These are phyloP conservation scores for Dynastes grantii DNA, from an alignment of 2,888 invertebrate genomes.

Conservation along the genomic window DNA sequence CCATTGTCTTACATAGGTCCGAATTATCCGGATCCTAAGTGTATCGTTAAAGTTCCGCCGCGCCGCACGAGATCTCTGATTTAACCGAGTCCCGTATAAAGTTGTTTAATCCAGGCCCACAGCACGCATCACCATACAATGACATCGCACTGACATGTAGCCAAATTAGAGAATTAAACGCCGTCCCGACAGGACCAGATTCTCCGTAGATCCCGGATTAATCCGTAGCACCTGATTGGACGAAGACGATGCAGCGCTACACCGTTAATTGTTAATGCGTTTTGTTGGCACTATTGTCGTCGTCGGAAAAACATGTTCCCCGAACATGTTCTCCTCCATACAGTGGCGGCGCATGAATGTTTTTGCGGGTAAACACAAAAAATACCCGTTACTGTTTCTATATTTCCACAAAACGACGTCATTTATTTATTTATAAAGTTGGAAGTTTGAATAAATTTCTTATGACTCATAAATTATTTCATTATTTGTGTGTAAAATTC, in stretches of 20 bases:
- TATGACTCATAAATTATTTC: no score
- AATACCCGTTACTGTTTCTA: no score
- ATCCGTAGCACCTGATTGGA: slow-evolving; percentile 21
- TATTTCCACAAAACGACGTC: no score
- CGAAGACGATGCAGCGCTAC: slow-evolving; percentile 3
- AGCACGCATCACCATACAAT: slow-evolving; percentile 1
- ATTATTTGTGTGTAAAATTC: no score
- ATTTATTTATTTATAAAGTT: no score
- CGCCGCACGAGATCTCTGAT: slow-evolving; percentile 17
- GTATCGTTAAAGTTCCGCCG: not conserved
- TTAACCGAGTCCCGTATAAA: not conserved
- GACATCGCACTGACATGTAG: slow-evolving; percentile 41
- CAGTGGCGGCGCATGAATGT: no score
- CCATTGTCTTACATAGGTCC: not conserved
- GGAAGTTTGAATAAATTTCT: no score
- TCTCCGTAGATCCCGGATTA: slow-evolving; percentile 10
- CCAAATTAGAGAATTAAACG: slow-evolving; percentile 43
- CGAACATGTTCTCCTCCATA: not conserved
- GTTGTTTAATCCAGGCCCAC: slow-evolving; percentile 11
- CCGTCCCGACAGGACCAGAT: not conserved
- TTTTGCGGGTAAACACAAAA: no score
- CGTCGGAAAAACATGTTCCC: not conserved
- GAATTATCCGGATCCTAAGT: not conserved
- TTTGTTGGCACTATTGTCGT: slow-evolving; percentile 24
- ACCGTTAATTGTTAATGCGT: slow-evolving; percentile 41